These are phyloP conservation scores for Siniperca scherzeri DNA, from an alignment of 2,797 vertebrate species.

Conservation along the genomic window DNA sequence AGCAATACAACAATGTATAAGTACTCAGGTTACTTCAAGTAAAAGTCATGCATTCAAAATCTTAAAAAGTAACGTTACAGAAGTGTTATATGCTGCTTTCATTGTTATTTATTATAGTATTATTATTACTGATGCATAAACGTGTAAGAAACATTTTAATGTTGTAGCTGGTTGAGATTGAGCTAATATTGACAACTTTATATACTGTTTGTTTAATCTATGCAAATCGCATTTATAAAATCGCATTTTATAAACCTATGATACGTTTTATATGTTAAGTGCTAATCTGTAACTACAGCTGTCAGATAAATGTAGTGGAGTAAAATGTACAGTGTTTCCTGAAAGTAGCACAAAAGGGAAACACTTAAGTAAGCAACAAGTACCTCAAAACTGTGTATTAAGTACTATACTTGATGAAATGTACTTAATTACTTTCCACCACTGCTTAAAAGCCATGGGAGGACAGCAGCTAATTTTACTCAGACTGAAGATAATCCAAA, in stretches of 20 bases:
- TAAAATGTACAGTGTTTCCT: background rate
- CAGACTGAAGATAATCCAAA: background rate
- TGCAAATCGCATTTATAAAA: background rate
- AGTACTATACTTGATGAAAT: background rate
- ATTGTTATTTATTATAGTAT: background rate
- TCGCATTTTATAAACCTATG: background rate
- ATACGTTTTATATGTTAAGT: conserved; percentile 3
- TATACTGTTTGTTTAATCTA: background rate
- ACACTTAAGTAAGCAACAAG: background rate
- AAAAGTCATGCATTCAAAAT: background rate
- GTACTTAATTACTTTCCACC: background rate
- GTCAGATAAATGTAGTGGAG: background rate
- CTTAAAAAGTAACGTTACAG: background rate
- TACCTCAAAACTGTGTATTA: background rate
- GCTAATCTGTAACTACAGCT: background rate
- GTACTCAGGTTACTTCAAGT: background rate
- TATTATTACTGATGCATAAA: background rate
- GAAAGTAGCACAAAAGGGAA: background rate
- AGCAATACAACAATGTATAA: background rate
- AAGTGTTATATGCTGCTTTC: background rate
- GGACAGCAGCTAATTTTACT: background rate
- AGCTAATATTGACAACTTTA: background rate
- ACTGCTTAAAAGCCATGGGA: background rate
- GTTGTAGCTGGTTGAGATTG: background rate
- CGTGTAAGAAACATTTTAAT: background rate